Conservation (phyloP, 2,113 vertebrate genomes). For the Ibidorhyncha struthersii region DNA sequence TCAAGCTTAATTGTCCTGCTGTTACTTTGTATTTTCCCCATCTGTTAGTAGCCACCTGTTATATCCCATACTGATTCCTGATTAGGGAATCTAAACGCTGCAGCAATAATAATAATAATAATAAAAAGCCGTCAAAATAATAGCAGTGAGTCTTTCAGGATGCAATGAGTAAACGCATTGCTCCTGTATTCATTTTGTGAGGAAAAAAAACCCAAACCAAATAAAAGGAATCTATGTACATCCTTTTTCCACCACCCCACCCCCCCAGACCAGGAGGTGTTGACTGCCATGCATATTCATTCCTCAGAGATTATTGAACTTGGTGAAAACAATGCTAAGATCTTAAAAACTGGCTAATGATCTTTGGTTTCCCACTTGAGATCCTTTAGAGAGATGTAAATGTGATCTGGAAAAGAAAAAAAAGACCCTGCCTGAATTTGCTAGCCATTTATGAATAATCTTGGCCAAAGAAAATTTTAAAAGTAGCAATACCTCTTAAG, state of each 20-base stretch:
- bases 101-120: neutral
- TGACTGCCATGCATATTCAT: neutral
- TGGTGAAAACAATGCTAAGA: neutral
- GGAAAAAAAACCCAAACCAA: neutral
- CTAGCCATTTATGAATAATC: neutral
- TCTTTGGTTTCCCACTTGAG: neutral
- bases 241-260: no score
- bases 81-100: neutral
- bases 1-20: constrained; percentile 9
- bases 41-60: constrained; percentile 48
- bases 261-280: neutral
- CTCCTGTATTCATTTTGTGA: neutral
- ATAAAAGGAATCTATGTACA: neutral
- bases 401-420: neutral
- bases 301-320: neutral
- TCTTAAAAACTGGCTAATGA: neutral
- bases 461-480: neutral
- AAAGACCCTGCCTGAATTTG: neutral
- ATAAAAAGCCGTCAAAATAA: neutral
- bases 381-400: neutral
- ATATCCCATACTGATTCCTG: neutral
- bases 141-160: neutral
- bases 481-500: neutral
- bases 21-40: neutral
- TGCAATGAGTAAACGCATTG: neutral